phyloP scores from a whole-genome alignment of 2,113 vertebrate genomes.

The Phodopus roborovskii region DNA sequence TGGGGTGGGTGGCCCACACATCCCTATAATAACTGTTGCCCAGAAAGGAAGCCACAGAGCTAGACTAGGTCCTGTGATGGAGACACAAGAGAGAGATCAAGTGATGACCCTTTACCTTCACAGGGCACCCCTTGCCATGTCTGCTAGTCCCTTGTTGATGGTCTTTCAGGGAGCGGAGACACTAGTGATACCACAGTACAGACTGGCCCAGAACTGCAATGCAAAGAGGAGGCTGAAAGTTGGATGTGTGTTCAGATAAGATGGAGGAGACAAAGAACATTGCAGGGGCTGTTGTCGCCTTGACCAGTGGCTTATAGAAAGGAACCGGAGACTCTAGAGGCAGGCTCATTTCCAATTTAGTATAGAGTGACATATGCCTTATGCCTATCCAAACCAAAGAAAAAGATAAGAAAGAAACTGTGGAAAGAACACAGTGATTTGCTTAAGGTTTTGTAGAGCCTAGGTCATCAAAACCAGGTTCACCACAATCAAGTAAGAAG shows the following conservation, averaged over 20 bases:
- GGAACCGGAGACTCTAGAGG: neutral
- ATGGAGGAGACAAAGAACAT: neutral
- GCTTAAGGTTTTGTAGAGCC: neutral
- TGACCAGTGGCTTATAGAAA: neutral
- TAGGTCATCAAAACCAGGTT: neutral
- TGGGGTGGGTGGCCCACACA: neutral
- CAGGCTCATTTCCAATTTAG: neutral
- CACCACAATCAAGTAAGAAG: conserved; percentile 27
- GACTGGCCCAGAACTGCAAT: neutral
- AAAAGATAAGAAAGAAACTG: neutral
- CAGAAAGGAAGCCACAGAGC: neutral
- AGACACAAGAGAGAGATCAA: neutral
- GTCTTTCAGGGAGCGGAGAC: neutral
- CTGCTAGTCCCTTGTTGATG: neutral
- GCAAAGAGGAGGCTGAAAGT: neutral
- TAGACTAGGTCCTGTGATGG: neutral
- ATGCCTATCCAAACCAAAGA: neutral
- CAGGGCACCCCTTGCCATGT: neutral
- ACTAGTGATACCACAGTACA: neutral
- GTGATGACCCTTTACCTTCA: neutral
- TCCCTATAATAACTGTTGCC: neutral
- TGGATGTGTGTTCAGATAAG: neutral
- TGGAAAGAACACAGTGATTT: neutral
- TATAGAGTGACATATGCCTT: neutral
- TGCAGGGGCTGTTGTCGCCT: accelerated